Percentiles rank a stretch among this genome's conserved stretches.
These are phyloP conservation scores for Drosophila acutilabella DNA, from an alignment of 2,888 invertebrate species.

Conservation along the genomic window DNA sequence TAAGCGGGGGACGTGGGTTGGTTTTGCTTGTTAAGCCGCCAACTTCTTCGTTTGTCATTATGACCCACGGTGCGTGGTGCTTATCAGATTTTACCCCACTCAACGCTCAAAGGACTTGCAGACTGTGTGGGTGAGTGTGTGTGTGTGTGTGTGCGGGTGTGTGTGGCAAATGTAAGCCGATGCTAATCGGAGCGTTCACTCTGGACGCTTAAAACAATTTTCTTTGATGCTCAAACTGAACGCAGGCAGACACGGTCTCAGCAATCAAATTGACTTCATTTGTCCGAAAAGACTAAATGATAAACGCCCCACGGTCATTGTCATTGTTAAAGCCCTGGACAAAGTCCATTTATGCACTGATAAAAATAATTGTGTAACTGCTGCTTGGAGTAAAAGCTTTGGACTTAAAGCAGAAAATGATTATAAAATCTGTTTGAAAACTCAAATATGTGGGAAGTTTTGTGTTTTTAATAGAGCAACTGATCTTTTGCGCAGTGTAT, in stretches of 20 bases:
- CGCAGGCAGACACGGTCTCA: constrained; percentile 31
- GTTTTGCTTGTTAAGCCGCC: constrained; percentile 64
- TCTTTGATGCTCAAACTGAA: constrained; percentile 68
- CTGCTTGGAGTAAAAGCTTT: not conserved
- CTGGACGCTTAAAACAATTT: constrained; percentile 77
- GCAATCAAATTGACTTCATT: constrained; percentile 80
- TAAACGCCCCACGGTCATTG: constrained; percentile 45
- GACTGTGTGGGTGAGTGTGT: not conserved
- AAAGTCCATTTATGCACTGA: constrained; percentile 50
- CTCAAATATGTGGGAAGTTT: no score
- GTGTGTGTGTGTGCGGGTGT: not conserved
- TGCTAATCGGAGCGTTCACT: constrained; percentile 71
- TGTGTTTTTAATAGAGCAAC: no score
- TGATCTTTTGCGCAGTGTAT: not conserved
- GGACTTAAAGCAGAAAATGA: not conserved
- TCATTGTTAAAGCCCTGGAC: constrained; percentile 26
- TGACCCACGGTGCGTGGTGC: constrained; percentile 32
- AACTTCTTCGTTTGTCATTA: constrained; percentile 67
- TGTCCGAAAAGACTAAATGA: constrained; percentile 72
- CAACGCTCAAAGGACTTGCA: constrained; percentile 25
- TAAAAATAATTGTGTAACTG: not conserved
- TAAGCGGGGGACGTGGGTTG: constrained; percentile 1
- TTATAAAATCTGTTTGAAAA: no score
- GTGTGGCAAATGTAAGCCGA: constrained; percentile 48
- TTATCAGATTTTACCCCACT: constrained; percentile 50